phyloP scores from a whole-genome alignment of 2,797 vertebrate genomes.

The Acipenser oxyrinchus region DNA sequence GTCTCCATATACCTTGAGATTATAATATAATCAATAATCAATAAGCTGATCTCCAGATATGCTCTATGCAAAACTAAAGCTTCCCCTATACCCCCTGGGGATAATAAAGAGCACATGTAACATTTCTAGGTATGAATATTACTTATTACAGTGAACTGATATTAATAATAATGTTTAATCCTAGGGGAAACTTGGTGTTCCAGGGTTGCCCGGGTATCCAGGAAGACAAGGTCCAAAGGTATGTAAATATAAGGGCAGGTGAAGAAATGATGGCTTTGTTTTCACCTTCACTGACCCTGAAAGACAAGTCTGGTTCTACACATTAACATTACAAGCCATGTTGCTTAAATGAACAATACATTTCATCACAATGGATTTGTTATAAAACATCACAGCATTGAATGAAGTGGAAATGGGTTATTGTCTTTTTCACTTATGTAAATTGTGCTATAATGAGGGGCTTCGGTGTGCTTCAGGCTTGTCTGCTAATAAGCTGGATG shows the following conservation, averaged over 20 bases:
- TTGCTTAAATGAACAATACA: slow-evolving; percentile 17
- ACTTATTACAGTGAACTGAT: too few species aligned
- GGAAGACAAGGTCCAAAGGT: slow-evolving; percentile 97
- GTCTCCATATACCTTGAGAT: too few species aligned
- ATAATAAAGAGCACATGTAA: too few species aligned
- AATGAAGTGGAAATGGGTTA: neutral
- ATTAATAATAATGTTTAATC: slow-evolving; percentile 6
- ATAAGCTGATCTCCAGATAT: too few species aligned
- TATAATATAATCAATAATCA: too few species aligned
- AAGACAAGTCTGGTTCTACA: neutral
- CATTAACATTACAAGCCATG: slow-evolving; percentile 3
- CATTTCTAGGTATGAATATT: too few species aligned
- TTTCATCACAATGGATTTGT: slow-evolving; percentile 5
- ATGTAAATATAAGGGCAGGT: slow-evolving; percentile 4
- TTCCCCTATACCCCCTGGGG: too few species aligned
- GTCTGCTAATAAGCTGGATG: neutral
- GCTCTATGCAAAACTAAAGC: too few species aligned
- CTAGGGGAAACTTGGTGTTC: slow-evolving; percentile 94
- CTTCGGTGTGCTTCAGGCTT: neutral
- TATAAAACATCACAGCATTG: slow-evolving; percentile 9
- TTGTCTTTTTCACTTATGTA: neutral
- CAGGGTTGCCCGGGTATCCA: slow-evolving; percentile 91
- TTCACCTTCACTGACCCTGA: neutral
- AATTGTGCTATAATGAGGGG: neutral
- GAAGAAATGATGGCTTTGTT: neutral